Evolutionary conservation across 2,113 vertebrate species (phyloP), one percentile per base, ranked within the genome.

Genomic region (Atlantisia rogersi): DNA sequence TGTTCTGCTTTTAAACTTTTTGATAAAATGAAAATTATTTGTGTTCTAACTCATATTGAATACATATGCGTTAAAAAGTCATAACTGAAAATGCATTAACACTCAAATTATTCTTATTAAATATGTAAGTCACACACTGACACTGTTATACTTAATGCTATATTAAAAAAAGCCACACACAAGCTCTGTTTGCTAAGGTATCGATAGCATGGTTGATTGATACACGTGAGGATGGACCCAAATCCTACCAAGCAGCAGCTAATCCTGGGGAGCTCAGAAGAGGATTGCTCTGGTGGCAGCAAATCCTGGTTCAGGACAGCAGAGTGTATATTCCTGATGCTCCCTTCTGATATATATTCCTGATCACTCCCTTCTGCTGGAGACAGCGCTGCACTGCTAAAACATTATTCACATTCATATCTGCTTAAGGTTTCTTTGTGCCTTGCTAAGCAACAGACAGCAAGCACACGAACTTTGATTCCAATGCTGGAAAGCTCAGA

Each of bases 121-220:
- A 74, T 39, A 84, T 26, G 58, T 84, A 62, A 85, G 18, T 24
- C 40, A 70, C 52, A 63, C 32, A 31, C 6, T 39, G 24, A 35
- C 6, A 40, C 29, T 63, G 39, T 32, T 70, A 50, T 21, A 20
- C 18, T 5, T 29, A 59, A 13, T 8, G 17, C 14, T 32, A 9
- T 48, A 67, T 58, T 78, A 15, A 75, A 77, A 77, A 67, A 6
- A 50, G 7, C 15, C 64, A 84, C 59, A 22, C 18, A 28, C 22
- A 50, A 26, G 6, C 28, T 60, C 32, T 40, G 1, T 64, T 90
- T 69, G 24, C 39, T 10, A 37, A 39, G 46, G 24, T 31, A 44
- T 2, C 1, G 0, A 73, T 5, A 69, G 29, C n/a, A 21, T 13
- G 13, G 48, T 13, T 2, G 4, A 14, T 13, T 2, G 4, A 14